Percentiles rank a stretch among this genome's conserved stretches.
Conservation (phyloP, 2,113 vertebrate species). For the Hemiscyllium ocellatum region DNA sequence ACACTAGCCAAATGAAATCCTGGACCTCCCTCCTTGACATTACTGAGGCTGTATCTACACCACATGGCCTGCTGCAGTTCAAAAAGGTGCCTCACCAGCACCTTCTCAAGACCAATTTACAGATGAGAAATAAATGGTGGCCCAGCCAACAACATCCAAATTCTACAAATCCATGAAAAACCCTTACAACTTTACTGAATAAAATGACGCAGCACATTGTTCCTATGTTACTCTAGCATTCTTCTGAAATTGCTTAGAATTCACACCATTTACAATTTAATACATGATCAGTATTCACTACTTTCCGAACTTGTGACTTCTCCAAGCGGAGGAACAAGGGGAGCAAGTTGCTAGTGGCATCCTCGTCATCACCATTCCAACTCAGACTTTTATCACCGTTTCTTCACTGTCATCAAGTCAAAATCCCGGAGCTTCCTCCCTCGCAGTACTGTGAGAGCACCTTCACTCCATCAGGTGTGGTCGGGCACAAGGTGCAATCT, state of each 20-base stretch:
- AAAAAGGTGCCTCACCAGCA: no score
- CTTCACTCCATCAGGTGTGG: neutral
- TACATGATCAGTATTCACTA: neutral
- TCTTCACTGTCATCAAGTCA: neutral
- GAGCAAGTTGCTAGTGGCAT: neutral
- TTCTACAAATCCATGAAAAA: neutral
- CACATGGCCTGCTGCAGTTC: no score
- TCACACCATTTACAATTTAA: neutral
- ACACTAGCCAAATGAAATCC: neutral
- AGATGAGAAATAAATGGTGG: no score
- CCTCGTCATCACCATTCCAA: neutral
- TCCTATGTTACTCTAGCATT: neutral
- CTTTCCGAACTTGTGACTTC: neutral
- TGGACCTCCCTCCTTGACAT: no score
- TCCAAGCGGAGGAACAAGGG: neutral
- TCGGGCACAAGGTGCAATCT: neutral
- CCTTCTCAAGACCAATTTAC: no score
- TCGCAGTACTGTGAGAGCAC: neutral
- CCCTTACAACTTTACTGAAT: neutral
- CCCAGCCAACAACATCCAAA: no score
- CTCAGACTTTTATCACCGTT: neutral
- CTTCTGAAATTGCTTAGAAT: neutral
- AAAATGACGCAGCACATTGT: neutral
- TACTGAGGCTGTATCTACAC: no score
- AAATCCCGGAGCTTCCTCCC: neutral